Evolutionary conservation across 2,113 vertebrate genomes (phyloP), one percentile per base, ranked within the genome.

Genomic region (Campylomormyrus numenius): DNA sequence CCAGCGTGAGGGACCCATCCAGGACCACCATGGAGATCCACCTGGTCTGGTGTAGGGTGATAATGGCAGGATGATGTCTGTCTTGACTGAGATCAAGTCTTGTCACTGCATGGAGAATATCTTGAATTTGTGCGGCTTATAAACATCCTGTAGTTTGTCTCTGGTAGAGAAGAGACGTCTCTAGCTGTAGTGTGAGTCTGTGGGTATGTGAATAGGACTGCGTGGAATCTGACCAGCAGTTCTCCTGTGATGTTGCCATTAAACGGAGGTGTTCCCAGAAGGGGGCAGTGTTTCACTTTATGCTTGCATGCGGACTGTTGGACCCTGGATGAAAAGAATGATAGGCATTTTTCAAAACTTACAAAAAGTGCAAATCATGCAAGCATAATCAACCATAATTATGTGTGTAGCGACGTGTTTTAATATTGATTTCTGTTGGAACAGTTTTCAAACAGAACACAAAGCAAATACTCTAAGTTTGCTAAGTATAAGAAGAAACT

Each of bases 231-330:
- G 56, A 70, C 27, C 2, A 70, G 91, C 93, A 95, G 94, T 94
- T 95, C 94, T 95, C 8, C 94, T 94, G 94, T 95, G 92, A 92
- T 92, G 90, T 94, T 92, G 19, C 92, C 91, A 56, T 77, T 66
- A 91, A 93, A 90, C 42, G 58, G 42, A 85, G 74, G 89, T 89
- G 80, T 92, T 92, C 91, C 92, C 85, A 80, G 77, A 3, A 80
- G 48, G 90, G 87, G 89, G 92, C 87, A 19, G 80, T n/a, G 58
- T 90, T 58, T 85, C 88, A 88, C 88, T 89, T 88, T 92, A 91
- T 77, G 3, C 53, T 88, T 92, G 91, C 42, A 53, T 88, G 90
- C 62, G 9, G 46, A 62, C 89, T 27, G 9, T 88, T 39, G 46
- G 88, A 50, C 91, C 49, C 95, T 96, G 93, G 46, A 92, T 45